These are phyloP conservation scores for Drosophila heteroneura DNA, from an alignment of 2,888 invertebrate genomes.

Conservation along the genomic window DNA sequence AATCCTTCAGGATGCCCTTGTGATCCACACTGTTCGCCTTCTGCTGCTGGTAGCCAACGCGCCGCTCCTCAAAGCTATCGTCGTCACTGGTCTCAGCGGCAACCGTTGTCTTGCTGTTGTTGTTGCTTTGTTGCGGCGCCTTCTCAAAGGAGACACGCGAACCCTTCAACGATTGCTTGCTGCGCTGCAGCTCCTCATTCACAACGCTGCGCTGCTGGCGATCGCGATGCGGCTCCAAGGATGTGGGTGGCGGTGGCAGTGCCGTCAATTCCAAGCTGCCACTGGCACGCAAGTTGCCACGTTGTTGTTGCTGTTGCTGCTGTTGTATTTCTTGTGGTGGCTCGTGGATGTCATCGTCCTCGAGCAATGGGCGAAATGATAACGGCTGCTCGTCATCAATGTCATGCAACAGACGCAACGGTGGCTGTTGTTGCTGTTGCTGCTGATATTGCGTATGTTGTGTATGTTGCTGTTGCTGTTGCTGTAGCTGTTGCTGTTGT, in stretches of 20 bases:
- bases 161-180: conserved; percentile 84
- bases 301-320: conserved; percentile 63
- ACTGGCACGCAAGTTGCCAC: conserved; percentile 63
- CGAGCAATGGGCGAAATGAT: conserved; percentile 76
- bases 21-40: conserved; percentile 85
- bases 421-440: conserved; percentile 40
- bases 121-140: conserved; percentile 4
- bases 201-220: conserved; percentile 82
- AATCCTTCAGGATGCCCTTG: conserved; percentile 85
- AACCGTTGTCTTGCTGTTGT: neutral
- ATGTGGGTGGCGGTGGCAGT: conserved; percentile 83
- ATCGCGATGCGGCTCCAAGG: conserved; percentile 80
- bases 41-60: conserved; percentile 84
- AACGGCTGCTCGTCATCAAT: conserved; percentile 79
- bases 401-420: conserved; percentile 63
- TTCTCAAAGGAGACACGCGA: conserved; percentile 85
- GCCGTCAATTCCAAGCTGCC: conserved; percentile 78
- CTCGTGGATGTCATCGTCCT: conserved; percentile 67
- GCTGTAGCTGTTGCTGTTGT: conserved; percentile 27
- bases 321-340: conserved; percentile 51
- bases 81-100: conserved; percentile 84
- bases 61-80: conserved; percentile 85
- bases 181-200: conserved; percentile 78
- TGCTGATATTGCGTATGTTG: conserved; percentile 46
- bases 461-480: conserved; percentile 39